phyloP scores from a whole-genome alignment of 1,140 invertebrate genomes.

The Aphaenogaster ashmeadi region DNA sequence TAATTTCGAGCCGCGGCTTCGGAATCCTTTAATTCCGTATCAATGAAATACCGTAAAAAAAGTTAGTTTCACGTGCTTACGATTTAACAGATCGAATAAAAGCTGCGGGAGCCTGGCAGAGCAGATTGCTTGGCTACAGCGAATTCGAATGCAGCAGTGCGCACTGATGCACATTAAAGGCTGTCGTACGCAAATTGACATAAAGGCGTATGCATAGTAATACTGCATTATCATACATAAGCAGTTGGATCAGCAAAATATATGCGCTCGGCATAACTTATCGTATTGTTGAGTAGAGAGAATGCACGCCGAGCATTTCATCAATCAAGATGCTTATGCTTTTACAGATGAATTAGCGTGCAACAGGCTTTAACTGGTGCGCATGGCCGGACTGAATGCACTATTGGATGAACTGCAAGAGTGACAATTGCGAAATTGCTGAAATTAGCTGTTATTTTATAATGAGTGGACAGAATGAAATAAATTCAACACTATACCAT shows the following conservation, averaged over 20 bases:
- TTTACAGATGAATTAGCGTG: neutral
- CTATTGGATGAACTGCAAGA: neutral
- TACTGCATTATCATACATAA: constrained; percentile 27
- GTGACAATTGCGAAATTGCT: neutral
- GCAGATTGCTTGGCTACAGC: neutral
- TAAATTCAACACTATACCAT: neutral
- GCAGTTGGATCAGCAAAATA: constrained; percentile 18
- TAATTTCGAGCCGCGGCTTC: neutral
- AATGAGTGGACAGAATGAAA: neutral
- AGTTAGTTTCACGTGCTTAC: neutral
- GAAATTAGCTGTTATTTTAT: neutral
- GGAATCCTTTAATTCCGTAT: neutral
- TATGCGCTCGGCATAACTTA: constrained; percentile 6
- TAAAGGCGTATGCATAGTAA: constrained; percentile 32
- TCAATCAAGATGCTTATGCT: constrained; percentile 11
- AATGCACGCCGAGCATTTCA: neutral
- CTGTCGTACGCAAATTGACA: constrained; percentile 3
- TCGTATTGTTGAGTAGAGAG: neutral
- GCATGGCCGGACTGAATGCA: neutral
- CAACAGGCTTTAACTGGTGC: neutral
- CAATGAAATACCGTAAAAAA: neutral
- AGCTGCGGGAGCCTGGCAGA: neutral
- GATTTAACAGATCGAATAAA: constrained; percentile 23
- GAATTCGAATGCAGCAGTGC: constrained; percentile 31
- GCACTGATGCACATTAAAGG: constrained; percentile 32